Conservation (phyloP, 2,797 vertebrate species). For the Siniperca undulata region DNA sequence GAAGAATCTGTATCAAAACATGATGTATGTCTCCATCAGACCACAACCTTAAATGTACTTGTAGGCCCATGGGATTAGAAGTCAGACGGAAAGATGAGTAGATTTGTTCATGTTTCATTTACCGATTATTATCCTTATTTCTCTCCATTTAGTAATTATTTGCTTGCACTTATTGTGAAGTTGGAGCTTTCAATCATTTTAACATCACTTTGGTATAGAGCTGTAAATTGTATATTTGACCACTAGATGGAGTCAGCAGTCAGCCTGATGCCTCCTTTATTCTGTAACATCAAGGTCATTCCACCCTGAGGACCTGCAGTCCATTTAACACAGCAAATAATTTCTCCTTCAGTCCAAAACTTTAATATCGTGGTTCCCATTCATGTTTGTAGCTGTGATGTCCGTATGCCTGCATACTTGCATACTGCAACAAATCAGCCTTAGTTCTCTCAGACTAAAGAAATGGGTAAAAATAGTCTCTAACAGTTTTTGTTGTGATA, state of each 20-base stretch:
- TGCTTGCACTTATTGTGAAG: conserved; percentile 36
- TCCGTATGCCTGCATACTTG: conserved; percentile 24
- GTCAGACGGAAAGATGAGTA: conserved; percentile 26
- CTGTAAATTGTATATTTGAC: conserved; percentile 47
- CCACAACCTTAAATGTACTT: conserved; percentile 16
- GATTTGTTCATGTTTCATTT: conserved; percentile 61
- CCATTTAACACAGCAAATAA: conserved; percentile 11
- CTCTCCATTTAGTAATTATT: conserved; percentile 17
- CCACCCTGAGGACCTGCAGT: conserved; percentile 26
- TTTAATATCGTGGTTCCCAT: conserved; percentile 30
- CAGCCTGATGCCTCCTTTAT: conserved; percentile 33
- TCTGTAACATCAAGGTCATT: conserved; percentile 52
- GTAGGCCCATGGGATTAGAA: conserved; percentile 31
- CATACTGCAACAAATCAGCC: conserved; percentile 59
- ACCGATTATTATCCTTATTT: conserved; percentile 14
- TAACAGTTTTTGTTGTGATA: conserved; percentile 44
- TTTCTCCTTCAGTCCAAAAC: conserved; percentile 19
- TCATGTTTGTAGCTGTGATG: conserved; percentile 43
- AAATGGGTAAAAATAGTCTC: conserved; percentile 27
- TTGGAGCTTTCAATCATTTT: conserved; percentile 18
- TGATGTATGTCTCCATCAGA: conserved; percentile 26
- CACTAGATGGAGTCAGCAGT: conserved; percentile 76
- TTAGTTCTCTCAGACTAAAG: conserved; percentile 57
- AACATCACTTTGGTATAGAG: not conserved
- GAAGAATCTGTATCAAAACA: conserved; percentile 22